Base-by-base conservation (phyloP, 2,113 vertebrate genomes). In the Verasper variegatus region DNA sequence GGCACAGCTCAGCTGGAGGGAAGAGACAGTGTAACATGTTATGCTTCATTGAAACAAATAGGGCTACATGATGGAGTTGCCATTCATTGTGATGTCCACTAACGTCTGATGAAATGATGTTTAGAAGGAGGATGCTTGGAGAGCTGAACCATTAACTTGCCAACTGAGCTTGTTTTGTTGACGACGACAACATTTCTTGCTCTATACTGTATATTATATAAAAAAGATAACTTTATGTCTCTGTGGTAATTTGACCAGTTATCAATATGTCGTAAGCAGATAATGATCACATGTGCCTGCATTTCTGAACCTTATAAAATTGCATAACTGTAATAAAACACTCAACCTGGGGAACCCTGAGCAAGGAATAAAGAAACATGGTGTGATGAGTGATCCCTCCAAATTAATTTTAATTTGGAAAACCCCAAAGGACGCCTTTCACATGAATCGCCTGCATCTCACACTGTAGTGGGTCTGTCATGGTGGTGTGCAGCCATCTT, bases 1-100 rank as follows among this genome's bases (percentile, higher is more conserved):
- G 69, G 58, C 62, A 77, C 74, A 84, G 40, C 26, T 74, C 65
- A 81, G 71, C 57, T 74, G 31, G 15, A 73, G 52, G 52, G 52
- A 42, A 67, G 27, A 71, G 59, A 55, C 52, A n/a, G 23, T 67
- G 51, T 42, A 69, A 68, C 52, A 35, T 55, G 76, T 74, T 57
- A 47, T 57, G 24, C 37, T 74, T 76, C 61, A 78, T 8, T 83
- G 31, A 66, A 71, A 79, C 31, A 42, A 26, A 5, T 21, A n/a
- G 49, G 3, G 17, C 55, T 20, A 24, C 21, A 37, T 21, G 27
- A 17, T 69, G 12, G 18, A 69, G 54, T 54, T 45, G 68, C 18
- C 17, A 31, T 49, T 21, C 4, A 4, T 85, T 64, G 10, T 49
- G 14, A 26, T 51, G 1, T 52, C 23, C 47, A 37, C 35, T 67